phyloP scores from a whole-genome alignment of 2,888 invertebrate species.

The Oligia latruncula region DNA sequence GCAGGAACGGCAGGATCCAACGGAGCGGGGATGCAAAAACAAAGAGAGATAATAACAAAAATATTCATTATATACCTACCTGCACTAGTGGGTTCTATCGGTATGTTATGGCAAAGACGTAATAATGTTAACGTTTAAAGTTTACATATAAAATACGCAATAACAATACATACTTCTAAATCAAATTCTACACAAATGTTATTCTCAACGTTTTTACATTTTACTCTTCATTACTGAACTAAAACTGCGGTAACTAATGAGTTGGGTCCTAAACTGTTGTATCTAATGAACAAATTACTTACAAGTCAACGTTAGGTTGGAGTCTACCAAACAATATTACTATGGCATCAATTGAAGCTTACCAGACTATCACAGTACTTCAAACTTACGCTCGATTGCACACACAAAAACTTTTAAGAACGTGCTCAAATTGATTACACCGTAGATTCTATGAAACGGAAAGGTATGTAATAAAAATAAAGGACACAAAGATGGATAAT shows the following conservation, averaged over 20 bases:
- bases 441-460: constrained; percentile 68
- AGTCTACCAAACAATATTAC: constrained; percentile 59
- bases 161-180: constrained; percentile 46
- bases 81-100: constrained; percentile 63
- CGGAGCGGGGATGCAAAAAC: constrained; percentile 83
- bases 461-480: constrained; percentile 71
- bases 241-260: constrained; percentile 55
- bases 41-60: constrained; percentile 79
- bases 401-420: constrained; percentile 71
- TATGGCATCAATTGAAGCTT: constrained; percentile 62
- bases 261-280: constrained; percentile 30
- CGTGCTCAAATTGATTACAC: constrained; percentile 77
- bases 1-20: constrained; percentile 89
- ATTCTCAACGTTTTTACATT: constrained; percentile 35
- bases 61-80: constrained; percentile 72
- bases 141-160: constrained; percentile 55
- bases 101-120: constrained; percentile 36
- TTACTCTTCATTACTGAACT: constrained; percentile 38
- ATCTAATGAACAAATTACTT: constrained; percentile 57
- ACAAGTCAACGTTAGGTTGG: constrained; percentile 41
- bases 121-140: constrained; percentile 5
- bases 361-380: constrained; percentile 58
- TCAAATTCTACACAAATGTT: constrained; percentile 53
- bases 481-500: constrained; percentile 79
- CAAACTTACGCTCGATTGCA: constrained; percentile 59